Evolutionary conservation across 2,797 vertebrate genomes (phyloP), one percentile per base, ranked within the genome.

Genomic region (Prunella strophiata): DNA sequence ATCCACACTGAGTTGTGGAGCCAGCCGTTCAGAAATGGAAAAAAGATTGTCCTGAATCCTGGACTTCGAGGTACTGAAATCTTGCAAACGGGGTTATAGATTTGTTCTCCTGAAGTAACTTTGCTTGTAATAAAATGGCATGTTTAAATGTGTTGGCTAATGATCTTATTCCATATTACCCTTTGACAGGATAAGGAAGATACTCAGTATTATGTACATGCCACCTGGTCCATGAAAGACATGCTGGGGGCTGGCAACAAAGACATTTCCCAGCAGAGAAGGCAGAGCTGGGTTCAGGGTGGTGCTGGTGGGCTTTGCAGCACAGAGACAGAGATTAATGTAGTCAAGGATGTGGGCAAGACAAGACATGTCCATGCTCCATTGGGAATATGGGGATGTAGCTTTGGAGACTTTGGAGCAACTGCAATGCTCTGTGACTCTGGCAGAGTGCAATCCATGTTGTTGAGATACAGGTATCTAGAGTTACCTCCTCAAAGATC

Each of bases 371-470:
- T 34, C 32, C 9, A 0, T 29, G 32, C 23, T 83, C 23, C 65
- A 27, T 42, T 0, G 0, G n/a, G 13, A 38, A 34, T n/a, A 19
- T 23, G 11, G 17, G 19, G 57, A 70, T 63, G 29, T 12, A 72
- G 22, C 26, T 92, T 50, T 38, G 38, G 51, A 86, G 47, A n/a
- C 45, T 85, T 67, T 19, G 36, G 34, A 75, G n/a, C 1, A 19
- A 57, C 30, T 43, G 30, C 74, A 68, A 16, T 1, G 5, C 32
- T 71, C 50, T 65, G 52, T 72, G 47, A 21, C 20, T 67, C 51
- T 40, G 40, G 12, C 34, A 79, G 51, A 27, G 17, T 38, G n/a
- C 2, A 14, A 47, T 67, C 36, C 15, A 1, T 63, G 18, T 43
- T 63, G 18, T 43, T 85, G 87, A 79, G 38, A 59, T 76, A 40